Base-by-base conservation (phyloP, 2,888 invertebrate species). In the Eilema griseolum region DNA sequence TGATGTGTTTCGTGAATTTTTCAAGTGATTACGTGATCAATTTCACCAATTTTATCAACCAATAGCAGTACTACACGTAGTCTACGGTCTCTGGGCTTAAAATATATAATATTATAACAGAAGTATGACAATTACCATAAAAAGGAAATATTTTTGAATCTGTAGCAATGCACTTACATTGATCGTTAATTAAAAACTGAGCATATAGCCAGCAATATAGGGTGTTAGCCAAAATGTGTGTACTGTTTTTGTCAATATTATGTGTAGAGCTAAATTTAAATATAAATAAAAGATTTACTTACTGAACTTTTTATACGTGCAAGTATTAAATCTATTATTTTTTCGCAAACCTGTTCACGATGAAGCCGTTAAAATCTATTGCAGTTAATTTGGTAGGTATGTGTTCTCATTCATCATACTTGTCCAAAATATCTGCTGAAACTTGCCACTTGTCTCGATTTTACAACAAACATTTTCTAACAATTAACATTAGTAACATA, bases 31-130 rank as follows among this genome's bases (percentile, higher is more conserved):
- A 62, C 63, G 70, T 75, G 80, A 80, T 33, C 67, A 74, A 75
- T 76, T 70, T 41, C 61, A 77, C 57, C 61, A 72, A 73, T 71
- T 66, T 37, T 65, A 76, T 83, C 88, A 89, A 89, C 88, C 88
- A 89, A 89, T 88, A 87, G 88, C 89, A 88, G 88, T 82, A 71
- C 68, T 78, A 65, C 68, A 63, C 65, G 61, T 69, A 69, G 70
- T 66, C 60, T 61, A 31, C 33, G 64, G 72, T 77, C 77, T 75
- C 69, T 73, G 65, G 67, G 70, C 31, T 63, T 20, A 52, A 31
- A 31, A 24, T 23, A 63, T 46, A 60, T 23, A 63, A 46, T 31
- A 41, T 61, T 52, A n/a, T n/a, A n/a, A 52, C 1, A 46, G n/a
- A 0, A 52, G 10, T n/a, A n/a, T 11, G 14, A 61, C 20, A 23